phyloP scores from a whole-genome alignment of 1,140 invertebrate genomes.

The Anastrepha obliqua region DNA sequence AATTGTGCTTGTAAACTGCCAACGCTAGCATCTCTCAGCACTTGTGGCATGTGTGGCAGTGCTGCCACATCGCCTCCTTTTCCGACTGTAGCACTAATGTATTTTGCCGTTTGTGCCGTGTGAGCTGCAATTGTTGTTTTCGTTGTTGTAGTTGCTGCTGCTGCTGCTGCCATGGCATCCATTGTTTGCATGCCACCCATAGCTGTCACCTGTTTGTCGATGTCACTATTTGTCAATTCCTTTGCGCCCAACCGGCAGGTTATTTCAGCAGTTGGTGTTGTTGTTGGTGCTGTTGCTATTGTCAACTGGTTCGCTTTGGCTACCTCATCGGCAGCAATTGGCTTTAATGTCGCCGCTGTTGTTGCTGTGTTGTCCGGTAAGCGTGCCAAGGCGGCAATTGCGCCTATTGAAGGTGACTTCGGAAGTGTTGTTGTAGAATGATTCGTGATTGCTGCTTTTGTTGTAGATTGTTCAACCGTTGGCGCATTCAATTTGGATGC shows the following conservation, averaged over 20 bases:
- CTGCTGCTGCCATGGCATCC: conserved; percentile 40
- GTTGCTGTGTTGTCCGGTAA: conserved; percentile 6
- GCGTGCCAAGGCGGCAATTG: neutral
- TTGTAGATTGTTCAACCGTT: conserved; percentile 29
- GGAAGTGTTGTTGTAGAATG: neutral
- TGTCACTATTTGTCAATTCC: conserved; percentile 33
- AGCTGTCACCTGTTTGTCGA: conserved; percentile 56
- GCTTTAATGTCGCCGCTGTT: neutral
- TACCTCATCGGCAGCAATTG: neutral
- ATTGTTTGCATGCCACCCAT: conserved; percentile 55
- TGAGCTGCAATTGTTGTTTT: neutral
- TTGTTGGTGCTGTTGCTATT: neutral
- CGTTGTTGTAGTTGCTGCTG: conserved; percentile 5
- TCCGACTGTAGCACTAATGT: neutral
- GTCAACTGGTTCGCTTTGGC: conserved; percentile 13
- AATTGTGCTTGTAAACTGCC: neutral
- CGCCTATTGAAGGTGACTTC: neutral
- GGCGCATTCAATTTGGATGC: conserved; percentile 62
- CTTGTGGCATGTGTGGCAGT: conserved; percentile 54
- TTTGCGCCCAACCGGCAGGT: conserved; percentile 35
- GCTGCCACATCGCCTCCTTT: neutral
- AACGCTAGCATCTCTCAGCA: neutral
- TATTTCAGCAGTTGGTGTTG: conserved; percentile 20
- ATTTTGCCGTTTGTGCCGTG: conserved; percentile 9
- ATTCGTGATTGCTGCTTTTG: neutral